phyloP scores from a whole-genome alignment of 2,888 invertebrate genomes.

The Eupeodes latifasciatus region DNA sequence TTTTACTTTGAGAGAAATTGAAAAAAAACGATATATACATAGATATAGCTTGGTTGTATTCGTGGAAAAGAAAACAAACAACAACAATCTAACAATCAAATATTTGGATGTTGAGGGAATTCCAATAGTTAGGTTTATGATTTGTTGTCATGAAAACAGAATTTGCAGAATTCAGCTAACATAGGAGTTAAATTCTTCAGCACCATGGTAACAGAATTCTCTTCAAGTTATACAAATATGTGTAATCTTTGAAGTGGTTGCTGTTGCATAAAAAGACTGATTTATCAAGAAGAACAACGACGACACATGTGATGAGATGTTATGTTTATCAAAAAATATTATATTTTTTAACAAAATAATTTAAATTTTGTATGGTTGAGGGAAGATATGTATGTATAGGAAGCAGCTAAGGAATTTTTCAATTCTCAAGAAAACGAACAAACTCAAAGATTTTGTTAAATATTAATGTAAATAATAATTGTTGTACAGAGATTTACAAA shows the following conservation, averaged over 20 bases:
- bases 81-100: constrained; percentile 5
- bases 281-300: background rate
- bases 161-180: background rate
- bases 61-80: background rate
- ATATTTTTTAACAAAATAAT: too few relatives aligned
- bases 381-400: too few relatives aligned
- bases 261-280: background rate
- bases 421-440: too few relatives aligned
- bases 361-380: too few relatives aligned
- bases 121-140: constrained; percentile 47
- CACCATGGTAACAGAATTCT: constrained; percentile 64
- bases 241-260: constrained; percentile 58
- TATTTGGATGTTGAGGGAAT: constrained; percentile 55
- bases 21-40: background rate
- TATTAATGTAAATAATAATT: too few relatives aligned
- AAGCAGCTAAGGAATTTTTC: too few relatives aligned
- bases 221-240: background rate
- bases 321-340: too few relatives aligned
- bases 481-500: too few relatives aligned
- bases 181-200: constrained; percentile 51
- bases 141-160: constrained; percentile 45
- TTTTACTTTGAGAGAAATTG: background rate
- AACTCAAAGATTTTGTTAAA: too few relatives aligned
- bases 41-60: background rate
- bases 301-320: too few relatives aligned